phyloP scores from a whole-genome alignment of 2,888 invertebrate species.

The Coleophora deauratella region DNA sequence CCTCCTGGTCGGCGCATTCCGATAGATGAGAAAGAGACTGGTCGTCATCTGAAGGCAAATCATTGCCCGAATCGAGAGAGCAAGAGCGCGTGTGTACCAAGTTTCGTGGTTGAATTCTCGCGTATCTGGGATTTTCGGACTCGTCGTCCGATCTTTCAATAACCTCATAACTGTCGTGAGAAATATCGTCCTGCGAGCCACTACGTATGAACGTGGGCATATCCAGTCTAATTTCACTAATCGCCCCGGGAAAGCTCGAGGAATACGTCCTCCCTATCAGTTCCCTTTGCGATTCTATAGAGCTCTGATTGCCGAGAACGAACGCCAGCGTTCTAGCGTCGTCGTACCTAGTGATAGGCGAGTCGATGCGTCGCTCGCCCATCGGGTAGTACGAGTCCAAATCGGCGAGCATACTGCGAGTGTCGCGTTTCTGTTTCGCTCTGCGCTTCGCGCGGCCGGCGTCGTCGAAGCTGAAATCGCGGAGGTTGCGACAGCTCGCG shows the following conservation, averaged over 20 bases:
- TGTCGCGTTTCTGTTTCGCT: conserved; percentile 49
- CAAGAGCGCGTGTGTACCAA: conserved; percentile 76
- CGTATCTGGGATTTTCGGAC: conserved; percentile 41
- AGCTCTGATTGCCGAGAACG: conserved; percentile 54
- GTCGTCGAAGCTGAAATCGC: conserved; percentile 83
- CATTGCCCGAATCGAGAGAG: conserved; percentile 85
- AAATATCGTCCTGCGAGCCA: conserved; percentile 88
- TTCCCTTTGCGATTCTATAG: conserved; percentile 80
- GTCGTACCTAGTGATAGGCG: conserved; percentile 78
- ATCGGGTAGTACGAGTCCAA: conserved; percentile 51
- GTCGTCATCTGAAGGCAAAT: conserved; percentile 83
- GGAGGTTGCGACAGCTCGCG: conserved; percentile 87
- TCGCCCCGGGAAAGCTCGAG: conserved; percentile 89
- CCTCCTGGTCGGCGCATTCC: conserved; percentile 68
- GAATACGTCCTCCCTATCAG: conserved; percentile 84
- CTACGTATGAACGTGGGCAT: conserved; percentile 76
- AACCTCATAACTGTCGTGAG: conserved; percentile 91
- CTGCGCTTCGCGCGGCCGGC: conserved; percentile 78
- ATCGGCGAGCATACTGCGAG: conserved; percentile 47
- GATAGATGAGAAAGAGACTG: conserved; percentile 72
- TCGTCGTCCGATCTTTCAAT: conserved; percentile 84
- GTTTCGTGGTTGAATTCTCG: conserved; percentile 39
- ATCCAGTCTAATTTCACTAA: conserved; percentile 79
- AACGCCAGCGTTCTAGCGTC: conserved; percentile 72
- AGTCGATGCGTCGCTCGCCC: conserved; percentile 73